Percentiles rank a stretch among this genome's conserved stretches.
These are phyloP conservation scores for Temnothorax rugatulus DNA, from an alignment of 2,888 invertebrate species.

Conservation along the genomic window DNA sequence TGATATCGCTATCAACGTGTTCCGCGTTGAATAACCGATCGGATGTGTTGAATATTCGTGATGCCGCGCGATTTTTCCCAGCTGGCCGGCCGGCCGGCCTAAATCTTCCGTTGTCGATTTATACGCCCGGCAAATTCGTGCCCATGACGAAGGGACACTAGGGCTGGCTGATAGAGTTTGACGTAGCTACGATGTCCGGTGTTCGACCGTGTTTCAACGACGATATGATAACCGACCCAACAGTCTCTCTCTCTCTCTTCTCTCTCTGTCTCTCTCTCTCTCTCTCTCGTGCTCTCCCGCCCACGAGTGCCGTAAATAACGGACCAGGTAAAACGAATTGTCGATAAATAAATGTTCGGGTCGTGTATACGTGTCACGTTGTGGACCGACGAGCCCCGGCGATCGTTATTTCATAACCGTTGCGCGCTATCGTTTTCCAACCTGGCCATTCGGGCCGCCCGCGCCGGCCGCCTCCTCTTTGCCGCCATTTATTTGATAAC, in stretches of 20 bases:
- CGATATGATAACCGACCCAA: conserved; percentile 62
- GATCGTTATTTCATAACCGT: conserved; percentile 75
- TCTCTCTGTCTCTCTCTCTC: background rate
- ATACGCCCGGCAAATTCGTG: conserved; percentile 81
- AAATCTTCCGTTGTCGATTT: conserved; percentile 74
- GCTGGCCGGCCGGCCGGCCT: conserved; percentile 51
- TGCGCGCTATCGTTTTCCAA: conserved; percentile 59
- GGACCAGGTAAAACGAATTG: conserved; percentile 72
- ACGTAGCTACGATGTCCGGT: conserved; percentile 59
- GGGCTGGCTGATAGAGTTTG: conserved; percentile 48
- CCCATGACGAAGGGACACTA: conserved; percentile 69
- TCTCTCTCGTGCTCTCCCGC: conserved; percentile 38
- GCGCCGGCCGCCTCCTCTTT: conserved; percentile 41
- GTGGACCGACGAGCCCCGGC: conserved; percentile 63
- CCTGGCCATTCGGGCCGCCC: conserved; percentile 29
- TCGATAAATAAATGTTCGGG: conserved; percentile 79
- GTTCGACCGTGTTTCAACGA: conserved; percentile 57
- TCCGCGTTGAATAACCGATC: background rate
- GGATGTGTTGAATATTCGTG: conserved; percentile 13
- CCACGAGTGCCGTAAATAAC: conserved; percentile 70
- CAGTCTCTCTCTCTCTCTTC: conserved; percentile 58
- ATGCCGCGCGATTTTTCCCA: conserved; percentile 70
- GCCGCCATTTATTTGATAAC: conserved; percentile 57
- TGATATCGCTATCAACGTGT: background rate
- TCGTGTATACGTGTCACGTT: conserved; percentile 73